Base-by-base conservation (phyloP, 2,888 invertebrate species). In the Euzophera pinguis region DNA sequence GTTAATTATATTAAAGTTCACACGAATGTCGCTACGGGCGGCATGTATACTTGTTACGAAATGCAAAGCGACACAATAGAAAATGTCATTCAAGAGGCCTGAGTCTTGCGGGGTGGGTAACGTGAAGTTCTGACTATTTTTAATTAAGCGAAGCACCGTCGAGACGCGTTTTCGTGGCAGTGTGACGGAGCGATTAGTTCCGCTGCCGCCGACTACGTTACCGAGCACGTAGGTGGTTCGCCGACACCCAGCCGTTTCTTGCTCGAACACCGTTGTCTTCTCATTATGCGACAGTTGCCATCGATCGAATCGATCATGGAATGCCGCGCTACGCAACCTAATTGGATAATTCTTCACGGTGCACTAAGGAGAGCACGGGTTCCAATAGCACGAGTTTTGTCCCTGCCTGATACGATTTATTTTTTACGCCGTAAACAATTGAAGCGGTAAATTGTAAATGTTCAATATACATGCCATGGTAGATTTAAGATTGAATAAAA, bases 171-270 rank as follows among this genome's bases (percentile, higher is more conserved):
- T 84, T 61, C 51, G 81, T 81, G 64, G 76, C 76, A 69, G 79
- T 81, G 82, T 86, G 86, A 84, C 87, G 78, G 69, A 88, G 68
- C 80, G 73, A 89, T 90, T 79, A 75, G 88, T 83, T 83, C 75
- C 84, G 78, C 79, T 73, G 76, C 78, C 73, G 75, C 70, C 63
- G 71, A 67, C 73, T 63, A 61, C 58, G 63, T 63, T 63, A 60
- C 65, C 65, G 59, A 68, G 79, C 84, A 86, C 88, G 87, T 87
- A 86, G 87, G 84, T 82, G 80, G 81, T 72, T 81, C 72, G 64
- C 71, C 73, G 80, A 79, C 82, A 83, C 80, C 80, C 81, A 80
- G 78, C 69, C 67, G 72, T 78, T 85, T 83, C 81, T 84, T 80
- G 76, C 75, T 73, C 72, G 78, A 80, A 79, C 80, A 73, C 77